A percentile compares a stretch with the other conserved stretches of the same genome.
These are phyloP conservation scores for Ptilodon capucinus DNA, from an alignment of 2,888 invertebrate species.

Conservation along the genomic window DNA sequence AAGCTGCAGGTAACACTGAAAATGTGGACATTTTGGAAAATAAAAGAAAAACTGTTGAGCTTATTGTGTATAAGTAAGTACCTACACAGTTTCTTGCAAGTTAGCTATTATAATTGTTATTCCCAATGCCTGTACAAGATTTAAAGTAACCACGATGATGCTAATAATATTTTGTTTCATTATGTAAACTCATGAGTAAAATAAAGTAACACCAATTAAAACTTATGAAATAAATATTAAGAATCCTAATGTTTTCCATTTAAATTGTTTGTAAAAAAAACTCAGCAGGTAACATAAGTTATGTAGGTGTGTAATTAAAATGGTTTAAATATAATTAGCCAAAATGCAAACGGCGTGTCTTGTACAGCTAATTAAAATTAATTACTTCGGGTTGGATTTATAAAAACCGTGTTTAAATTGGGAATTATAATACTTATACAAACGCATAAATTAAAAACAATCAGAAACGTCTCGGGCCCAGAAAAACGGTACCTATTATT, in stretches of 20 bases:
- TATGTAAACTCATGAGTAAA: neutral
- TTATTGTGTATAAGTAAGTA: too few species aligned
- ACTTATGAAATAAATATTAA: slow-evolving; percentile 14
- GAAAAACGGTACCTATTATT: slow-evolving; percentile 28
- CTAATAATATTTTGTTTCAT: neutral
- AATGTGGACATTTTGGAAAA: too few species aligned
- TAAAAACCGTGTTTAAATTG: slow-evolving; percentile 30
- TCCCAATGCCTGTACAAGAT: too few species aligned
- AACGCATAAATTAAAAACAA: slow-evolving; percentile 5
- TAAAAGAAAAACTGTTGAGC: too few species aligned
- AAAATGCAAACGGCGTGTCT: slow-evolving; percentile 37
- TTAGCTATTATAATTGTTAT: too few species aligned
- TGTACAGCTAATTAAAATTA: slow-evolving; percentile 42
- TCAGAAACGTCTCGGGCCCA: slow-evolving; percentile 15
- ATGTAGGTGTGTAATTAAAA: slow-evolving; percentile 53
- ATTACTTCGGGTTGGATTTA: slow-evolving; percentile 31
- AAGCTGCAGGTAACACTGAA: too few species aligned
- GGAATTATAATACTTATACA: slow-evolving; percentile 25
- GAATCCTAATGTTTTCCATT: slow-evolving; percentile 29
- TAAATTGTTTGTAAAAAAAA: slow-evolving; percentile 54
- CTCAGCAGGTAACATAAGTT: slow-evolving; percentile 52
- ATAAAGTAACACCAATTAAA: slow-evolving; percentile 14
- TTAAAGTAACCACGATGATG: neutral
- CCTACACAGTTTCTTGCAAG: too few species aligned
- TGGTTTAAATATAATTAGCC: slow-evolving; percentile 53